Evolutionary conservation across 2,113 vertebrate genomes (phyloP).

Genomic region (Microtus pennsylvanicus): DNA sequence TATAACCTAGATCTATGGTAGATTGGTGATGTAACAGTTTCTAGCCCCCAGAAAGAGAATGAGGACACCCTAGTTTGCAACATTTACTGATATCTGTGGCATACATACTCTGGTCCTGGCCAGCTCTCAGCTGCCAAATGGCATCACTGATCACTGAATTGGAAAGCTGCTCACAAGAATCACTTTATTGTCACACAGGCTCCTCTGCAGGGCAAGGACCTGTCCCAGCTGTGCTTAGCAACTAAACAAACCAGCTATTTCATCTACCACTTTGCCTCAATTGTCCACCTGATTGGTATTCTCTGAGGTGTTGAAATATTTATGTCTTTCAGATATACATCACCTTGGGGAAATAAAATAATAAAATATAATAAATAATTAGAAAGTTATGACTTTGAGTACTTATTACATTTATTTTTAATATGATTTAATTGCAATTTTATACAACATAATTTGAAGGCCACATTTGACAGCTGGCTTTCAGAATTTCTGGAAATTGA

Average conservation of each 20-base stretch:
- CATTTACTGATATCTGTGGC: background rate
- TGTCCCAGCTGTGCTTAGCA: background rate
- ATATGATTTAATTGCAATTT: background rate
- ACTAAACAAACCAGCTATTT: background rate
- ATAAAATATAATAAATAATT: constrained; percentile 14
- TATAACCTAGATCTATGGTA: background rate
- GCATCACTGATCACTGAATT: background rate
- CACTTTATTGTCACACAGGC: background rate
- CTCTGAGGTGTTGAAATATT: background rate
- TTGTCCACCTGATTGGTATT: background rate
- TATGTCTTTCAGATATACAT: background rate
- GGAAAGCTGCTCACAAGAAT: background rate
- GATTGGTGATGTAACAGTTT: background rate
- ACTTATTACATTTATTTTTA: constrained; percentile 26
- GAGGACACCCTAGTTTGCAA: background rate
- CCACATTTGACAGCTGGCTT: background rate
- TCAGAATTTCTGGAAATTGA: constrained; percentile 25
- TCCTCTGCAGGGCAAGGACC: background rate
- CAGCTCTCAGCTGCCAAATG: background rate
- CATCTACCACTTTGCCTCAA: background rate
- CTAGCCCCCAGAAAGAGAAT: background rate
- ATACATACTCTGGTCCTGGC: background rate
- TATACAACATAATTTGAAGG: constrained; percentile 11
- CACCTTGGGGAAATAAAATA: background rate
- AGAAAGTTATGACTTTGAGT: constrained; percentile 15